Evolutionary conservation across 2,797 vertebrate genomes (phyloP), one percentile per base, ranked within the genome.

Genomic region (Miichthys miiuy): DNA sequence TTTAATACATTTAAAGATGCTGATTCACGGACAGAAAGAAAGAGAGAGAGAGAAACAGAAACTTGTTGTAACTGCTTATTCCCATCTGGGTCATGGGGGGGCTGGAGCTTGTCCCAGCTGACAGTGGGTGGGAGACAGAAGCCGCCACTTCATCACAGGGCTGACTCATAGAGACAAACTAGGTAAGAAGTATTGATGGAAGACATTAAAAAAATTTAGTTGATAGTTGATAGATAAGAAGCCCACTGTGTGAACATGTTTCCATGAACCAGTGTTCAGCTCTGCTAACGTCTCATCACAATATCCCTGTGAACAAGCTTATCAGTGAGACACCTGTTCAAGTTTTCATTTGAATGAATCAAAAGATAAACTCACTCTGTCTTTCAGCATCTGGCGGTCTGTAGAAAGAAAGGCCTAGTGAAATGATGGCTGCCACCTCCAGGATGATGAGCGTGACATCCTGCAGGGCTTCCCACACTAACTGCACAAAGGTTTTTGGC

Each of bases 401-500:
- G 91, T 99, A 99, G 95, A 99, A 98, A 7, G 98, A 99, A 89
- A 99, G 97, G 83, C 97, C 97, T 81, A 99, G 90, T 87, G 98
- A 99, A 93, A 99, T 96, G 91, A 99, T 95, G 94, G 98, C 97
- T 71, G 98, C 98, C 55, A 99, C 96, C 94, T 98, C 97, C 92
- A 99, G 94, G 92, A 99, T 99, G 87, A 99, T 99, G 72, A 99
- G 96, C 0, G 98, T 99, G 87, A 98, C 96, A 8, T 99, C 98
- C 94, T 99, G 98, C 89, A 99, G 95, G 0, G 98, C 97, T 93
- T 99, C 98, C 97, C 98, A 99, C 79, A 99, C 97, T 87, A 99
- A 97, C 92, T 98, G 97, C 91, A 99, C 87, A 95, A 99, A 99
- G 84, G 98, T 99, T 97, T 99, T 99, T 95, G 98, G 96, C 96